Conservation (phyloP, 1,140 invertebrate genomes). For the Sminthurides bifidus region DNA sequence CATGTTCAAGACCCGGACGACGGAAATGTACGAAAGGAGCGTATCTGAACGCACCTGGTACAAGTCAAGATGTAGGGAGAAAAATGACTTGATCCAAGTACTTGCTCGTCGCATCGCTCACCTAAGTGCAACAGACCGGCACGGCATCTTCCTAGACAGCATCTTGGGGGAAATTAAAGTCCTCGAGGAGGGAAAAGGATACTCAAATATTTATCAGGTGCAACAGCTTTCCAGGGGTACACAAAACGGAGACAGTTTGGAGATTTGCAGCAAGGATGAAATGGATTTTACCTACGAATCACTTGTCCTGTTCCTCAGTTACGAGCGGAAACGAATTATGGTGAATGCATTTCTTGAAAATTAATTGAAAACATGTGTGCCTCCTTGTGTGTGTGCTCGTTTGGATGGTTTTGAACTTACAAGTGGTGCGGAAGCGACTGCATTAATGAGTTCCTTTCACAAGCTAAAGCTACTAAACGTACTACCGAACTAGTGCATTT, state of each 20-base stretch:
- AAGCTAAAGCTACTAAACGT: no score
- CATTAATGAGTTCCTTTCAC: no score
- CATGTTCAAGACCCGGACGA: slow-evolving; percentile 13
- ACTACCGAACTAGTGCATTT: no score
- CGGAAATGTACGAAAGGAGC: slow-evolving; percentile 24
- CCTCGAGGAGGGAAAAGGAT: slow-evolving; percentile 6
- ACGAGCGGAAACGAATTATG: slow-evolving; percentile 24
- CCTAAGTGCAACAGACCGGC: slow-evolving; percentile 21
- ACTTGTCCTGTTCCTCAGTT: slow-evolving; percentile 15
- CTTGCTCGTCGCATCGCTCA: slow-evolving; percentile 27
- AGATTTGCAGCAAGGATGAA: background rate
- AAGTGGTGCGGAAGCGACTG: no score
- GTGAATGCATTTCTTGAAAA: slow-evolving; percentile 13
- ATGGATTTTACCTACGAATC: slow-evolving; percentile 19
- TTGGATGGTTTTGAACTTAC: no score
- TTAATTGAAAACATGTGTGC: background rate
- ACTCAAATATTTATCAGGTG: background rate
- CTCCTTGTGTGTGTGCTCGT: no score
- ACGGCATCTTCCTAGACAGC: slow-evolving; percentile 24
- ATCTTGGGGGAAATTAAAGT: slow-evolving; percentile 24
- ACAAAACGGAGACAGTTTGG: no score
- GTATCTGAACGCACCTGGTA: slow-evolving; percentile 24
- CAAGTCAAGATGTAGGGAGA: slow-evolving; percentile 26
- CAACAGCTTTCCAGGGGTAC: background rate
- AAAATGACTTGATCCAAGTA: slow-evolving; percentile 26